Evolutionary conservation across 2,113 vertebrate genomes (phyloP).

Genomic region (Xenus cinereus): DNA sequence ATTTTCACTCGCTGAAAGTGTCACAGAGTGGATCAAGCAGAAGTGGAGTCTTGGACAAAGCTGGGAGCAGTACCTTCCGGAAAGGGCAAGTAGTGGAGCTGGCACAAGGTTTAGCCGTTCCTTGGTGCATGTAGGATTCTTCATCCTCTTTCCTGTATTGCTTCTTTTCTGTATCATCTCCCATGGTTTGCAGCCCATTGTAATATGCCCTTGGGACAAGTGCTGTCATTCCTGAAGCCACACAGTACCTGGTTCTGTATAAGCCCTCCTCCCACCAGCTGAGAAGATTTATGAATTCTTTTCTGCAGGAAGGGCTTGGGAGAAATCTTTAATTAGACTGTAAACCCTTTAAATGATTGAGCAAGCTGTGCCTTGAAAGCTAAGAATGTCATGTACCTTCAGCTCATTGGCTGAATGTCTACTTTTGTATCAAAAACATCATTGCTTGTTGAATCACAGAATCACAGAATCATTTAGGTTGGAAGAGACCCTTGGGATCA

Average conservation of each 20-base stretch:
- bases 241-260: background rate
- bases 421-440: background rate
- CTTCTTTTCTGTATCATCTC: background rate
- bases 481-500: no score
- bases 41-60: background rate
- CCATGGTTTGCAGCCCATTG: background rate
- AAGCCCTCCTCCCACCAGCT: background rate
- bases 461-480: no score
- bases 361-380: background rate
- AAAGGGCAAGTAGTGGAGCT: background rate
- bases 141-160: background rate
- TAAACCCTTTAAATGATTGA: background rate
- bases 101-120: background rate
- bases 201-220: background rate
- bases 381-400: background rate
- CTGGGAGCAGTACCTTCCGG: accelerated
- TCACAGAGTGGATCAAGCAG: background rate
- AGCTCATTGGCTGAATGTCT: background rate
- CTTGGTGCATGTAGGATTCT: background rate
- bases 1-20: background rate
- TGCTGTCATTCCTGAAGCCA: background rate
- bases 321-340: background rate
- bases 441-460: background rate
- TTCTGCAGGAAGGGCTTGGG: background rate
- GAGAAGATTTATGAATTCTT: background rate